Percentiles rank a stretch among this genome's conserved stretches.
These are phyloP conservation scores for Elaphurus davidianus DNA, from an alignment of 2,113 vertebrate genomes.

Conservation along the genomic window DNA sequence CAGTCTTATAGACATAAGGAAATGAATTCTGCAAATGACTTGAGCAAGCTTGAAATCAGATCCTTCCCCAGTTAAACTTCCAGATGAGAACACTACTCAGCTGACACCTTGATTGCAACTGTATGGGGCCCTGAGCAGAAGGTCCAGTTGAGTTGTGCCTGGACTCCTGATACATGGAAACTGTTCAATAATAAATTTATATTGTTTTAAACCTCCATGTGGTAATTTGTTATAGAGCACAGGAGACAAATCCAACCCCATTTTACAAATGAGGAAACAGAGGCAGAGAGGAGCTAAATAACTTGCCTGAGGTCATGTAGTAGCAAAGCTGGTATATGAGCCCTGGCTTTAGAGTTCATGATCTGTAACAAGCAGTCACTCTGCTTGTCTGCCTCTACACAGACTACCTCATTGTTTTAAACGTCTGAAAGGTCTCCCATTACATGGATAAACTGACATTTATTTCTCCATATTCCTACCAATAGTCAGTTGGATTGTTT, in stretches of 20 bases:
- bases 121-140: not conserved
- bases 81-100: not conserved
- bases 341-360: not conserved
- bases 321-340: not conserved
- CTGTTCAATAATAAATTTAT: not conserved
- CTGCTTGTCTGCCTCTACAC: not conserved
- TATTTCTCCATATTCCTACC: not conserved
- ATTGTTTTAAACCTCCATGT: not conserved
- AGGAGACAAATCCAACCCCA: not conserved
- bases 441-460: not conserved
- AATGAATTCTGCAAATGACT: not conserved
- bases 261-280: not conserved
- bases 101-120: not conserved
- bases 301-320: not conserved
- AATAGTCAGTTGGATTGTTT: not conserved
- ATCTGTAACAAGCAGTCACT: not conserved
- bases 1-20: not conserved
- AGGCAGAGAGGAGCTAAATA: not conserved
- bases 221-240: not conserved
- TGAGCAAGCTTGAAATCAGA: not conserved
- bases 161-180: not conserved
- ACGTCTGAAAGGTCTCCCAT: not conserved
- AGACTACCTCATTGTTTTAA: not conserved
- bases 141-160: not conserved
- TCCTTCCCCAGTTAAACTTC: not conserved